Evolutionary conservation across 1,140 invertebrate genomes (phyloP).

Genomic region (Pinna nobilis): DNA sequence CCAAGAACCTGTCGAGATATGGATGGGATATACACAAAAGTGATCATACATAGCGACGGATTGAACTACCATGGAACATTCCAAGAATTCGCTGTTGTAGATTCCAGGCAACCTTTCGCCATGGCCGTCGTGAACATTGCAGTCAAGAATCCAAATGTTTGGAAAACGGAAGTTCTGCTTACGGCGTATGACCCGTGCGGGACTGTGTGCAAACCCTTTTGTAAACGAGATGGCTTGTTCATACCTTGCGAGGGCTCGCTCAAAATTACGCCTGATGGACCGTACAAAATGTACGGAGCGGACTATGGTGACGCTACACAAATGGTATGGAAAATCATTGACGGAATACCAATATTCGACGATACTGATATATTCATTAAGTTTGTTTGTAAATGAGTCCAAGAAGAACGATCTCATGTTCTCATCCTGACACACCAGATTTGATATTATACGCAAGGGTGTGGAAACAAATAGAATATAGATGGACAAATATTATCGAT

Average conservation of each 20-base stretch:
- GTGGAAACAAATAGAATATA: no score
- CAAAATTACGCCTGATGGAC: constrained; percentile 35
- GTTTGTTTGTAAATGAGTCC: constrained; percentile 40
- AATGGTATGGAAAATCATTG: constrained; percentile 29
- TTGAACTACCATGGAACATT: constrained; percentile 64
- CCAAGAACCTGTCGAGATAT: constrained; percentile 26
- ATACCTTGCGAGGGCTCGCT: constrained; percentile 55
- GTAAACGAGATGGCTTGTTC: constrained; percentile 36
- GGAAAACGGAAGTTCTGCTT: constrained; percentile 47
- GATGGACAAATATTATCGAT: no score
- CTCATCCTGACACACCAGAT: no score
- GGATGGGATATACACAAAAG: constrained; percentile 41
- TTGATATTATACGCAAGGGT: no score
- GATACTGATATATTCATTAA: constrained; percentile 30
- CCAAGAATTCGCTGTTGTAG: constrained; percentile 59
- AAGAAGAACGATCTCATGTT: no score
- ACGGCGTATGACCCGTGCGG: constrained; percentile 64
- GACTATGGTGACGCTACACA: constrained; percentile 39
- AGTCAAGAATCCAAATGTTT: constrained; percentile 51
- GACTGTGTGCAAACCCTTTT: constrained; percentile 60
- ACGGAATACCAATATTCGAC: constrained; percentile 28
- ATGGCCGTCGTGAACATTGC: constrained; percentile 54
- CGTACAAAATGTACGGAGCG: constrained; percentile 28
- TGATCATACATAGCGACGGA: constrained; percentile 46
- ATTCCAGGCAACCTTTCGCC: constrained; percentile 49